Evolutionary conservation across 2,888 invertebrate species (phyloP).

Genomic region (Deilephila elpenor): DNA sequence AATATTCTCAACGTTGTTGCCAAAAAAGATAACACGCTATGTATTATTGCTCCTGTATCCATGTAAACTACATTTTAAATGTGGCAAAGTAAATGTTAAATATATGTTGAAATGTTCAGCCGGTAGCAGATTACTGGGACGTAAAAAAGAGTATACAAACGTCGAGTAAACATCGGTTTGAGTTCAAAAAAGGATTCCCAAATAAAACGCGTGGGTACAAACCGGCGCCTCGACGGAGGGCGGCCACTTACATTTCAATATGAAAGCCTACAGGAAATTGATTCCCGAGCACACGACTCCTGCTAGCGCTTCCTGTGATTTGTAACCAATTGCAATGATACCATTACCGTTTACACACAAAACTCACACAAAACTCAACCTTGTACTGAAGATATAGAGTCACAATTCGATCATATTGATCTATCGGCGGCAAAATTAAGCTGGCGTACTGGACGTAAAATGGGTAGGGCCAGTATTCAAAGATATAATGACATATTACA

Average conservation of each 20-base stretch:
- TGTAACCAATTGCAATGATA: conserved; percentile 65
- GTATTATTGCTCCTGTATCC: no score
- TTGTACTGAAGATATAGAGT: conserved; percentile 38
- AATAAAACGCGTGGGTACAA: conserved; percentile 31
- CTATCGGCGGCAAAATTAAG: conserved; percentile 36
- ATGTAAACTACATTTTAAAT: no score
- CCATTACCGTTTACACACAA: conserved; percentile 46
- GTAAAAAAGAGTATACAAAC: not conserved
- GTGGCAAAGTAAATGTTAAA: not conserved
- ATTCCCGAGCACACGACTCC: conserved; percentile 74
- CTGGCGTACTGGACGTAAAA: conserved; percentile 44
- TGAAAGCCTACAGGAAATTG: conserved; percentile 81
- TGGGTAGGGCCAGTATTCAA: conserved; percentile 52
- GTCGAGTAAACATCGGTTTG: not conserved
- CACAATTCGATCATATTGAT: conserved; percentile 24
- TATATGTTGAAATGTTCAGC: not conserved
- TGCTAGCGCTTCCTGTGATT: conserved; percentile 75
- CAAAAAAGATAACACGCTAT: no score
- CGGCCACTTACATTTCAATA: conserved; percentile 73
- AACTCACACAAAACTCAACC: conserved; percentile 47
- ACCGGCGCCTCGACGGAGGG: conserved; percentile 53
- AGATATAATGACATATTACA: conserved; percentile 56
- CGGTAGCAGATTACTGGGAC: not conserved
- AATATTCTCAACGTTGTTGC: no score
- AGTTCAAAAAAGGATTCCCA: not conserved